A percentile compares a stretch with the other conserved stretches of the same genome.
Evolutionary conservation across 2,888 invertebrate genomes (phyloP).

Genomic region (Microctonus aethiopoides): DNA sequence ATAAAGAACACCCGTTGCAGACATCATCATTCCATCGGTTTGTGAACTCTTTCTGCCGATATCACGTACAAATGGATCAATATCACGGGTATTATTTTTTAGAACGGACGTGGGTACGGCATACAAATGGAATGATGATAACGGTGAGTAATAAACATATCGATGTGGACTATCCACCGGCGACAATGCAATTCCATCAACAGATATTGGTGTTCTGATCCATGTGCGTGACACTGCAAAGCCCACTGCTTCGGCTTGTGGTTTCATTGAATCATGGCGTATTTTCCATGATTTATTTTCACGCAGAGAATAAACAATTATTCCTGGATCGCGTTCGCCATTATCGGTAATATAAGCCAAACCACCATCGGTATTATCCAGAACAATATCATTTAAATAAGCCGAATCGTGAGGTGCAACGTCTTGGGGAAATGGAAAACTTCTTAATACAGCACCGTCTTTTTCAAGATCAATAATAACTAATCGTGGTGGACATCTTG

Average conservation of each 20-base stretch:
- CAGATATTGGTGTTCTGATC: conserved; percentile 72
- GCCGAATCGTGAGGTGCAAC: conserved; percentile 72
- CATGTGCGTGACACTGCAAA: conserved; percentile 74
- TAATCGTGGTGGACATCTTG: conserved; percentile 76
- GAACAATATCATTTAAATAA: conserved; percentile 78
- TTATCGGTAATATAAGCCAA: conserved; percentile 81
- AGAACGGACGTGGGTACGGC: conserved; percentile 74
- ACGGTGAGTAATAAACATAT: conserved; percentile 75
- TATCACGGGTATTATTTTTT: conserved; percentile 69
- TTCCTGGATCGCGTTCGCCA: conserved; percentile 76
- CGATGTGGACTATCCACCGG: conserved; percentile 65
- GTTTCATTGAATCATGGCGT: conserved; percentile 75
- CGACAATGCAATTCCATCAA: conserved; percentile 80
- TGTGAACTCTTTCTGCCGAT: conserved; percentile 76
- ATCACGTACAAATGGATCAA: conserved; percentile 69
- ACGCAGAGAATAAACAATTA: conserved; percentile 77
- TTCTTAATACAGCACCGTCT: conserved; percentile 68
- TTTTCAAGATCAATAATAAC: conserved; percentile 76
- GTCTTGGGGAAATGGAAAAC: conserved; percentile 73
- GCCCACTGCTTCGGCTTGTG: conserved; percentile 70
- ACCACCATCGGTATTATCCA: conserved; percentile 76
- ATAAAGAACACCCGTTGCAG: conserved; percentile 76
- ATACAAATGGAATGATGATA: conserved; percentile 77
- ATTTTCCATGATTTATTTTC: conserved; percentile 79
- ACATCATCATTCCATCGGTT: conserved; percentile 82